A percentile compares a stretch with the other conserved stretches of the same genome.
Evolutionary conservation across 1,140 invertebrate species (phyloP).

Genomic region (Drusus annulatus): DNA sequence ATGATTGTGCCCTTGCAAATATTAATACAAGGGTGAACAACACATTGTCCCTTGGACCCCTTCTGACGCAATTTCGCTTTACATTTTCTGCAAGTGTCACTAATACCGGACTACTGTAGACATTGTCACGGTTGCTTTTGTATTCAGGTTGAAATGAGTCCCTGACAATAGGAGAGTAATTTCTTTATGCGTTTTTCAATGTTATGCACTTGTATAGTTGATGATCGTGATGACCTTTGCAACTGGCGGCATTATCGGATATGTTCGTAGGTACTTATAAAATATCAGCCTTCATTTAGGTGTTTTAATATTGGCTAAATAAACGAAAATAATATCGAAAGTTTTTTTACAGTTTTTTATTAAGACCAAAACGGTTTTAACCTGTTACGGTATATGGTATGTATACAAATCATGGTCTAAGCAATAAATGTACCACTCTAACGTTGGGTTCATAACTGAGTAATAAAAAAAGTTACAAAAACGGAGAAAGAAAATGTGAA

Average conservation of each 20-base stretch:
- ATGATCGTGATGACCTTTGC: slow-evolving; percentile 11
- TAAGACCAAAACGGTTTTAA: no score
- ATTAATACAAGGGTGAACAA: neutral
- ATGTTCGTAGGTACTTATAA: no score
- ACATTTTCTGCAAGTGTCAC: slow-evolving; percentile 35
- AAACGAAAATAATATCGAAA: no score
- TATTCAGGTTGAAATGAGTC: neutral
- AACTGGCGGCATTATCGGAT: slow-evolving; percentile 7
- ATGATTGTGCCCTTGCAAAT: slow-evolving; percentile 26
- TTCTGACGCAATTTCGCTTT: neutral
- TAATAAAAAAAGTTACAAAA: no score
- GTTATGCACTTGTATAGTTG: neutral
- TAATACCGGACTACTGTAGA: slow-evolving; percentile 4
- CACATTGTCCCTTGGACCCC: neutral
- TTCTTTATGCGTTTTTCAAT: slow-evolving; percentile 32
- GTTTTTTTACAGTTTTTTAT: no score
- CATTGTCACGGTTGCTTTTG: slow-evolving; percentile 19
- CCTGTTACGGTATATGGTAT: no score
- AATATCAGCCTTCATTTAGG: no score
- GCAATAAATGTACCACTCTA: no score
- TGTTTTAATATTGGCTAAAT: no score
- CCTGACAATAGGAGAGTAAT: slow-evolving; percentile 22
- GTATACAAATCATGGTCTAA: no score
- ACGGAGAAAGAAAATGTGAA: no score
- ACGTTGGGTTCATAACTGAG: no score